A percentile compares a stretch with the other conserved stretches of the same genome.
Conservation (phyloP, 1,140 invertebrate species). For the Metopolophium dirhodum region DNA sequence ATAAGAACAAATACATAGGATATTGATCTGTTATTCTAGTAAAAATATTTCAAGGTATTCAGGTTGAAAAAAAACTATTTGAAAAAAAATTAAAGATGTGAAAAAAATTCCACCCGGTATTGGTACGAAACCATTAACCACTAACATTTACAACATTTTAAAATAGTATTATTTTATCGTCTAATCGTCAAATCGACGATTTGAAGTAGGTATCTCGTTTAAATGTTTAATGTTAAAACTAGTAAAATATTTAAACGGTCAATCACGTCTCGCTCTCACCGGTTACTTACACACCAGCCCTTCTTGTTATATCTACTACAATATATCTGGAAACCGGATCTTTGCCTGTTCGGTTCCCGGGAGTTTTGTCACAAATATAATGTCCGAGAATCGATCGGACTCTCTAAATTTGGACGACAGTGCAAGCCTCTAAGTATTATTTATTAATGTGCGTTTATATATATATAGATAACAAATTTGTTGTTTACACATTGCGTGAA, state of each 20-base stretch:
- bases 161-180: not conserved
- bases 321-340: slow-evolving; percentile 38
- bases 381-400: not conserved
- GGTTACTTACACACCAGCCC: slow-evolving; percentile 1
- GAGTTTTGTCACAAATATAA: slow-evolving; percentile 16
- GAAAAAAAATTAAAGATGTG: not conserved
- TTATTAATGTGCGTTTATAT: not conserved
- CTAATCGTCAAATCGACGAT: not conserved
- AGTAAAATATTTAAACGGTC: not conserved
- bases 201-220: not conserved
- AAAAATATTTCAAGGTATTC: slow-evolving; percentile 2
- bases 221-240: not conserved
- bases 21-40: not conserved
- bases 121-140: not conserved
- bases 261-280: not conserved
- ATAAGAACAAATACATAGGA: not conserved
- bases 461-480: not conserved
- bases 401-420: slow-evolving; percentile 29
- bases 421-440: not conserved
- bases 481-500: slow-evolving; percentile 55
- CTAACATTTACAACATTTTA: not conserved
- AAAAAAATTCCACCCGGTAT: not conserved
- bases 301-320: not conserved
- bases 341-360: not conserved
- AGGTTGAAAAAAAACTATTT: not conserved